These are phyloP conservation scores for Whitmania pigra DNA, from an alignment of 1,140 invertebrate genomes.

Conservation along the genomic window DNA sequence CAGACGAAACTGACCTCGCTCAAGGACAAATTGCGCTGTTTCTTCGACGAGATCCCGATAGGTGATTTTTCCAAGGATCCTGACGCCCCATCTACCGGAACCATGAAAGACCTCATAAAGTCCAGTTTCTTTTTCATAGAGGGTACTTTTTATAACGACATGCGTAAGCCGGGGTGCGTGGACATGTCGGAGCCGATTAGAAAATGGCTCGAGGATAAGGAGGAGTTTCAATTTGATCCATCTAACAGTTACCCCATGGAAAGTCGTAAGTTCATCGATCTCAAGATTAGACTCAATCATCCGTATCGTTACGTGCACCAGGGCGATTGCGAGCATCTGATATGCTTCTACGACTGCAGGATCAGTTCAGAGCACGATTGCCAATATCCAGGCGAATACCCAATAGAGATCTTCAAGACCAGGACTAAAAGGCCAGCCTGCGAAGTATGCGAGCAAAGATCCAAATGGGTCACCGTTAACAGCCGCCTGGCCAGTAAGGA, in stretches of 20 bases:
- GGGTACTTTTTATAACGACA: slow-evolving; percentile 65
- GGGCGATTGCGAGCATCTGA: slow-evolving; percentile 72
- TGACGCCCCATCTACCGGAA: too few relatives aligned
- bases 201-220: slow-evolving; percentile 49
- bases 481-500: slow-evolving; percentile 34
- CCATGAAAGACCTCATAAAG: slow-evolving; percentile 32
- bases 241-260: slow-evolving; percentile 53
- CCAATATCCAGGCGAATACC: too few relatives aligned
- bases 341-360: slow-evolving; percentile 61
- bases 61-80: too few relatives aligned
- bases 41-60: too few relatives aligned
- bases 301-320: slow-evolving; percentile 74
- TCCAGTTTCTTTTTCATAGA: slow-evolving; percentile 67
- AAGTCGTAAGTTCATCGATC: slow-evolving; percentile 49
- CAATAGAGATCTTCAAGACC: too few relatives aligned
- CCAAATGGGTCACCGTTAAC: slow-evolving; percentile 33
- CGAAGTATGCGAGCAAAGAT: too few relatives aligned
- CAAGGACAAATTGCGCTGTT: too few relatives aligned
- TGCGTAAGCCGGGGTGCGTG: slow-evolving; percentile 45
- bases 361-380: slow-evolving; percentile 19
- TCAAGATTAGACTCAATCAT: slow-evolving; percentile 56
- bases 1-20: too few relatives aligned
- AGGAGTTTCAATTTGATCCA: slow-evolving; percentile 43
- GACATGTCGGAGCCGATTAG: slow-evolving; percentile 49
- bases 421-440: too few relatives aligned